Conservation (phyloP, 2,888 invertebrate genomes). For the Sclerodermus sp. region DNA sequence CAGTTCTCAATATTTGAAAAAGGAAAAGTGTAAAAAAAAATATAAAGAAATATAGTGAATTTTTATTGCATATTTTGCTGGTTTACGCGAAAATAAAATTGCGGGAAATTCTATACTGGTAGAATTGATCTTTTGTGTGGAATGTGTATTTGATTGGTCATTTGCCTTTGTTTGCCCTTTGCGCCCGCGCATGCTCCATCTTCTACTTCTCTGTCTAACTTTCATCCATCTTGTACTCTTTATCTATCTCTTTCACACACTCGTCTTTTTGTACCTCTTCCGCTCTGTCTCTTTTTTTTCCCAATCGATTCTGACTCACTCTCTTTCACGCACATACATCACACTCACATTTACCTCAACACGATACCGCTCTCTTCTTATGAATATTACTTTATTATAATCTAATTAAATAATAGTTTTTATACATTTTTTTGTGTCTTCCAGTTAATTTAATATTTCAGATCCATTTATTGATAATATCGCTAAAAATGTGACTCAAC, state of each 20-base stretch:
- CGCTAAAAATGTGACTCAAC: conserved; percentile 17
- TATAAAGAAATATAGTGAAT: not conserved
- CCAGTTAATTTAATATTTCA: no score
- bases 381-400: no score
- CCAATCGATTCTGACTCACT: not conserved
- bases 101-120: not conserved
- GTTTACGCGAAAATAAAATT: conserved; percentile 17
- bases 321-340: not conserved
- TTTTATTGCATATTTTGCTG: not conserved
- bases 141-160: conserved; percentile 32
- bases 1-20: not conserved
- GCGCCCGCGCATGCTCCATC: conserved; percentile 10
- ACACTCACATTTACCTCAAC: not conserved
- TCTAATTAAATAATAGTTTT: no score
- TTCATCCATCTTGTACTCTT: not conserved
- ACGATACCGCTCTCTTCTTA: no score
- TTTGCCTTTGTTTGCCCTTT: conserved; percentile 13
- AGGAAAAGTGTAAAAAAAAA: not conserved
- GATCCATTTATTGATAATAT: conserved; percentile 8
- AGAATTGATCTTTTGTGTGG: conserved; percentile 10
- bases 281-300: no score
- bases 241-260: conserved; percentile 1
- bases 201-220: not conserved
- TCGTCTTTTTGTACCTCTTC: not conserved
- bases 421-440: no score